These are phyloP conservation scores for Xylota segnis DNA, from an alignment of 2,888 invertebrate species.

Conservation along the genomic window DNA sequence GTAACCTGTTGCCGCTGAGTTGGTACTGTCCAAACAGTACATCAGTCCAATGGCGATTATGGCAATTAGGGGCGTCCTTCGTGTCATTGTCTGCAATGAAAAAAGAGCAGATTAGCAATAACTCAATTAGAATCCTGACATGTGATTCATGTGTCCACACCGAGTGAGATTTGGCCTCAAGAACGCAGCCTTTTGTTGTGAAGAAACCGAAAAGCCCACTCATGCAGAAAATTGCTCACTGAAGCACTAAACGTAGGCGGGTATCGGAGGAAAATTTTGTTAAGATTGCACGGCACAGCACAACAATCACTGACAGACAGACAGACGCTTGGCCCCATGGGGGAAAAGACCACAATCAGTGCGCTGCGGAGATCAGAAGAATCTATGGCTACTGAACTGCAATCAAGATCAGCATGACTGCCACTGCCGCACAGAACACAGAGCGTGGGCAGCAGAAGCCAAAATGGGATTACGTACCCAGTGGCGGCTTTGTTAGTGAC, in stretches of 20 bases:
- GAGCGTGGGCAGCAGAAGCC: constrained; percentile 47
- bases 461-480: constrained; percentile 26
- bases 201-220: constrained; percentile 14
- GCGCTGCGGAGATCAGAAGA: constrained; percentile 45
- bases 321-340: constrained; percentile 40
- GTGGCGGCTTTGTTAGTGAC: constrained; percentile 31
- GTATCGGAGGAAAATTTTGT: constrained; percentile 20
- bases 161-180: constrained; percentile 56
- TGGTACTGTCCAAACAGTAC: constrained; percentile 18
- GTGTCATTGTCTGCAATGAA: constrained; percentile 58
- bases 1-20: constrained; percentile 78
- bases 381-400: constrained; percentile 57
- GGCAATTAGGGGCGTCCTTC: constrained; percentile 28
- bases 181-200: constrained; percentile 23
- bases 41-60: constrained; percentile 38
- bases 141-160: constrained; percentile 40
- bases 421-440: constrained; percentile 22
- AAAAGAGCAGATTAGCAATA: constrained; percentile 20
- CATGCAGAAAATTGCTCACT: constrained; percentile 58
- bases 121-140: constrained; percentile 59
- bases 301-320: constrained; percentile 51
- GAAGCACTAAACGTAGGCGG: constrained; percentile 31
- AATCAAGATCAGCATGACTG: constrained; percentile 48
- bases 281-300: constrained; percentile 5
- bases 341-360: constrained; percentile 41